These are phyloP conservation scores for Neomorphus geoffroyi DNA, from an alignment of 2,797 vertebrate genomes.

Conservation along the genomic window DNA sequence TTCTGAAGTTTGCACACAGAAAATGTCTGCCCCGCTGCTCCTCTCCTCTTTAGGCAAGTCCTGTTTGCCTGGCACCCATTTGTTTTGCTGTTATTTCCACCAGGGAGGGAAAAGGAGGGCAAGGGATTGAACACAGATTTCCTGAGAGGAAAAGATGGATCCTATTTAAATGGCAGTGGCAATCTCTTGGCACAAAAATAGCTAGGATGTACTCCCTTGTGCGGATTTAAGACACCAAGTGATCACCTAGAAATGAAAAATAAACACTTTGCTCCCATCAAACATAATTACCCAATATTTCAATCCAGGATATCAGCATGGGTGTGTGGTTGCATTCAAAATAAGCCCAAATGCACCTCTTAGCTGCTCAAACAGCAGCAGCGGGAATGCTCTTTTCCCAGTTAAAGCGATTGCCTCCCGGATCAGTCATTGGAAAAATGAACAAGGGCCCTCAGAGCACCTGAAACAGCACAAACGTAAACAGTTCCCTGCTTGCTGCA, in stretches of 20 bases:
- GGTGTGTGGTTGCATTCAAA: background rate
- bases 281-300: constrained; percentile 32
- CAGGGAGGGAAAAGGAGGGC: background rate
- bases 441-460: background rate
- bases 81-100: background rate
- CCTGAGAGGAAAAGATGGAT: background rate
- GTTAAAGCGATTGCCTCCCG: background rate
- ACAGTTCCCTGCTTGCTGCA: background rate
- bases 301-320: background rate
- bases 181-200: background rate
- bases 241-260: constrained; percentile 47
- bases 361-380: background rate
- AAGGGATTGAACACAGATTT: background rate
- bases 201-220: background rate
- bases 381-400: background rate
- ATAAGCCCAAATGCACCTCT: constrained; percentile 1
- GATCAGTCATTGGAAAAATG: constrained; percentile 27
- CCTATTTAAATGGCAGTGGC: background rate
- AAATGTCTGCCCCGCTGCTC: background rate
- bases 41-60: background rate
- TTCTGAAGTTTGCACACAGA: constrained; percentile 7
- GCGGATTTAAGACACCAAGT: constrained; percentile 19
- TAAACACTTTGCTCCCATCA: constrained; percentile 22
- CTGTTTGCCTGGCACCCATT: background rate
- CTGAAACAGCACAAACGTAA: constrained; percentile 14